Percentiles rank a stretch among this genome's conserved stretches.
Evolutionary conservation across 1,140 invertebrate genomes (phyloP).

Genomic region (Saccostrea glomerata): DNA sequence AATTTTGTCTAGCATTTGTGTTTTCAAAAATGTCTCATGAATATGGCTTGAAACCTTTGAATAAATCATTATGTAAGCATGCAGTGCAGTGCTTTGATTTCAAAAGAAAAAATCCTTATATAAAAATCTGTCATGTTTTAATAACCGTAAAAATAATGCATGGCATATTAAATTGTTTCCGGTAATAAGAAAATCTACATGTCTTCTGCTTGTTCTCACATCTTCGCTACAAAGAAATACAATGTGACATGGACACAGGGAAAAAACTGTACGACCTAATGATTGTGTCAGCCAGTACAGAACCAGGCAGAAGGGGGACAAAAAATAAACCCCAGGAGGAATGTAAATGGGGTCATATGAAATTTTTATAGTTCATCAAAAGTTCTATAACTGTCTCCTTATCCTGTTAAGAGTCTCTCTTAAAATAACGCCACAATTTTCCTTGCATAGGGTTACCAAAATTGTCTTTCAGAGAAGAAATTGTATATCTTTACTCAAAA

Average conservation of each 20-base stretch:
- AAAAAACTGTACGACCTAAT: not conserved
- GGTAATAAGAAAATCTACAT: not conserved
- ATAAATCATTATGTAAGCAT: not conserved
- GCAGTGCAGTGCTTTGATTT: not conserved
- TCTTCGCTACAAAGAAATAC: not conserved
- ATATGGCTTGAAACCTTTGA: too few species aligned
- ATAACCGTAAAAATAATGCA: not conserved
- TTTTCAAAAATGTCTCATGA: too few species aligned
- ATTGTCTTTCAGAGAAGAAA: slow-evolving; percentile 9
- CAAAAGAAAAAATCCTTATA: not conserved
- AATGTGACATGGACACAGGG: not conserved
- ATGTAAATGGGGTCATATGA: slow-evolving; percentile 24
- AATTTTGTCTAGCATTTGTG: too few species aligned
- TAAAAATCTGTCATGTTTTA: not conserved
- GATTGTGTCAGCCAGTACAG: not conserved
- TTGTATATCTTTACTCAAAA: slow-evolving; percentile 31
- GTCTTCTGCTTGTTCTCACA: not conserved
- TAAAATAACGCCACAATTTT: not conserved
- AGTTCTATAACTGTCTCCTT: slow-evolving; percentile 7
- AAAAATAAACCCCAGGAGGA: not conserved
- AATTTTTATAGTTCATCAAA: slow-evolving; percentile 17
- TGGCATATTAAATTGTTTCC: not conserved
- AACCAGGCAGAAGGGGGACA: not conserved
- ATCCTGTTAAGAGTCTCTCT: slow-evolving; percentile 12
- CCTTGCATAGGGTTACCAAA: slow-evolving; percentile 16